A percentile compares a stretch with the other conserved stretches of the same genome.
phyloP scores from a whole-genome alignment of 2,888 invertebrate genomes.

The Herminia tarsipennalis region DNA sequence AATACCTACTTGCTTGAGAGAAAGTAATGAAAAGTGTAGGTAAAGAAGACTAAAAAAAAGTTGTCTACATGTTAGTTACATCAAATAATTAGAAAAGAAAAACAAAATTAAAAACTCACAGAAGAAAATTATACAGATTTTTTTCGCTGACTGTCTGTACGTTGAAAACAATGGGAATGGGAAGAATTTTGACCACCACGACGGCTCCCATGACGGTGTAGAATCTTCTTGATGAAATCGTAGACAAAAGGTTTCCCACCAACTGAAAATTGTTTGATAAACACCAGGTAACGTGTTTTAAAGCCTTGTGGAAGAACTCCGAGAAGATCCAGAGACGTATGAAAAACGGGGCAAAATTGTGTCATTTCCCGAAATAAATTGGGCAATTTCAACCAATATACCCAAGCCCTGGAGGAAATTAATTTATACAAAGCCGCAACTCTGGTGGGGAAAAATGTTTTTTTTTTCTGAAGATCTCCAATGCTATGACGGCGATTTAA shows the following conservation, averaged over 20 bases:
- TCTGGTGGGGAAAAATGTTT: too few species aligned
- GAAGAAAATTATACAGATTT: conserved; percentile 70
- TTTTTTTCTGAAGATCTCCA: too few species aligned
- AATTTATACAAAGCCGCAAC: too few species aligned
- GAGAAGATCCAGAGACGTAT: too few species aligned
- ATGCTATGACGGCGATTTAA: too few species aligned
- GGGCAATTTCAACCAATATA: too few species aligned
- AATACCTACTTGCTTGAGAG: too few species aligned
- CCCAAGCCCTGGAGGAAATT: too few species aligned
- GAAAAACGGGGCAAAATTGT: too few species aligned
- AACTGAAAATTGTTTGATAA: conserved; percentile 57
- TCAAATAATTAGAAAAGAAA: not conserved
- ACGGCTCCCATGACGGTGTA: conserved; percentile 88
- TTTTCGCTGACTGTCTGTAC: conserved; percentile 82
- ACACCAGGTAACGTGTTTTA: too few species aligned
- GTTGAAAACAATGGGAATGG: conserved; percentile 90
- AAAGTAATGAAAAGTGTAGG: not conserved
- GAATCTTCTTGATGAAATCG: conserved; percentile 87
- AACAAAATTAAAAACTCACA: conserved; percentile 59
- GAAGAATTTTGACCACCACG: conserved; percentile 87
- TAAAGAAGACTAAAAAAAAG: not conserved
- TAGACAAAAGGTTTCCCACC: conserved; percentile 89
- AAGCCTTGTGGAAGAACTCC: too few species aligned
- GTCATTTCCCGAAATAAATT: too few species aligned
- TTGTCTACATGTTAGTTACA: not conserved